Conservation (phyloP, 2,113 vertebrate species). For the Clupea harengus region DNA sequence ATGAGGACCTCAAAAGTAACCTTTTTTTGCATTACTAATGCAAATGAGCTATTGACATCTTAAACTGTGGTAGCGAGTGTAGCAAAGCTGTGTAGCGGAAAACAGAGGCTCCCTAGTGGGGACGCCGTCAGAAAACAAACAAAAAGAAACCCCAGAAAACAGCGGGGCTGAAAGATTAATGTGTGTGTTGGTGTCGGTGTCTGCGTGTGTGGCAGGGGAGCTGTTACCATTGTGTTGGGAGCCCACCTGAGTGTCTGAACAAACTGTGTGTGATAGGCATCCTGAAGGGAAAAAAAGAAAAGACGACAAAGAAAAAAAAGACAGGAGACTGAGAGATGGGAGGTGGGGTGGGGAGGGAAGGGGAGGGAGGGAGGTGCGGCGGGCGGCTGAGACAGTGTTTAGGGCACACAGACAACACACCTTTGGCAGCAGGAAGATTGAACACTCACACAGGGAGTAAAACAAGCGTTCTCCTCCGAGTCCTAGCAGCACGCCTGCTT, state of each 20-base stretch:
- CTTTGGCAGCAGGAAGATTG: constrained; percentile 56
- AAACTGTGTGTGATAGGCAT: constrained; percentile 54
- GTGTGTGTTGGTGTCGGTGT: constrained; percentile 45
- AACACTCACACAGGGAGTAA: constrained; percentile 64
- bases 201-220: constrained; percentile 56
- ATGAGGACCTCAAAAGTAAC: not conserved
- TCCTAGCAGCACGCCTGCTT: constrained; percentile 62
- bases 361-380: not conserved
- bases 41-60: constrained; percentile 27
- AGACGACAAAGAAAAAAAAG: constrained; percentile 23
- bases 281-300: constrained; percentile 52
- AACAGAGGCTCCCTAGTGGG: constrained; percentile 29
- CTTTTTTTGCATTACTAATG: not conserved
- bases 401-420: constrained; percentile 55
- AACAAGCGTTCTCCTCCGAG: constrained; percentile 61
- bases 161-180: constrained; percentile 58
- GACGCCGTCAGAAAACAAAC: constrained; percentile 42
- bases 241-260: constrained; percentile 60
- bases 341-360: not conserved
- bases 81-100: constrained; percentile 2
- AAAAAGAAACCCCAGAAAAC: constrained; percentile 44
- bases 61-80: not conserved
- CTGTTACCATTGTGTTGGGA: constrained; percentile 61
- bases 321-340: not conserved
- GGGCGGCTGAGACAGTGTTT: not conserved